Base-by-base conservation (phyloP, 2,113 vertebrate species). In the Corydoras maculifer region DNA sequence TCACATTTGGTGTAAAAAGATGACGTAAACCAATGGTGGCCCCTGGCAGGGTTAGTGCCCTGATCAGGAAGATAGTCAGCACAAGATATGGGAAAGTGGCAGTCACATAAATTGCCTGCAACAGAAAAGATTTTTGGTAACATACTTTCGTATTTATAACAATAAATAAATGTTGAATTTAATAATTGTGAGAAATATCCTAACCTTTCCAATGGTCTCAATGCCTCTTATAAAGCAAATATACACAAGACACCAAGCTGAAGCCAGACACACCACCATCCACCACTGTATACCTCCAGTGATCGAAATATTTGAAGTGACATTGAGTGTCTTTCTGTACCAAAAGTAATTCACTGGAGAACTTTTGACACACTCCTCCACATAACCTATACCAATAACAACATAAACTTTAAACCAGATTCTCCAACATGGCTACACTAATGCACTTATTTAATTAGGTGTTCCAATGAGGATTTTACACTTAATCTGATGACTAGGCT, bases 1-100 rank as follows among this genome's bases (percentile, higher is more conserved):
- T 91, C 79, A 94, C 96, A 0, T 95, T 68, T 10, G 94, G 96
- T 14, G 91, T 93, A 77, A 98, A 95, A 72, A 98, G 90, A 75
- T 95, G 92, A 49, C 12, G 0, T 11, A 96, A 77, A 48, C 96
- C 96, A 0, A 90, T 79, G 0, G 69, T 75, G 0, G 94, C 93
- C 73, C 96, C 95, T 0, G 94, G 93, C 49, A 98, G 84, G 9
- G 86, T 93, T 62, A 95, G 84, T 25, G 88, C 92, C 14, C 88
- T 86, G 72, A 96, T 73, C 54, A 98, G 87, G 83, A 98, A 94
- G 76, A 93, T 78, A 0, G 92, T 93, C 74, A 98, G 84, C 12
- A 95, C 88, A 72, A 96, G 74, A 72, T 94, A 96, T 0, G 94
- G 94, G 75, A 94, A 93, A 3, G 89, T 82, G 63, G 91, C 87